Conservation (phyloP, 1,140 invertebrate species). For the Drosophila bipectinata region DNA sequence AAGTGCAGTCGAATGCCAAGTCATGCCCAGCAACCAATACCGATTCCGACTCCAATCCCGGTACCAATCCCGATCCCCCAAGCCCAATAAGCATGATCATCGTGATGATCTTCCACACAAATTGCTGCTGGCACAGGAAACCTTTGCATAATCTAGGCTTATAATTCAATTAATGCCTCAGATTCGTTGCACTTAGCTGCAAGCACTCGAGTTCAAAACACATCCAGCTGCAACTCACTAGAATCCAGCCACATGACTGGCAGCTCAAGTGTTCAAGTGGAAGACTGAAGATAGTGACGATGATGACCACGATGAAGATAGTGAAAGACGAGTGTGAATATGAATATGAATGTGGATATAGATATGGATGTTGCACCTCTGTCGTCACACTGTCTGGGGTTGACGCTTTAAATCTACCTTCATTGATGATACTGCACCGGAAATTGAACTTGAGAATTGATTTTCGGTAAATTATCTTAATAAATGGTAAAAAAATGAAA, state of each 20-base stretch:
- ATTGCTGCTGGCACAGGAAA: conserved; percentile 76
- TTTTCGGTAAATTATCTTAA: conserved; percentile 39
- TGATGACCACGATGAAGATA: neutral
- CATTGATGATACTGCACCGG: conserved; percentile 61
- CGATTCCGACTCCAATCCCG: neutral
- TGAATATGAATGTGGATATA: neutral
- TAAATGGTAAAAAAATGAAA: conserved; percentile 2
- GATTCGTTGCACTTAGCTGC: conserved; percentile 71
- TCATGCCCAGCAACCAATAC: conserved; percentile 51
- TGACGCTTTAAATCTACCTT: conserved; percentile 51
- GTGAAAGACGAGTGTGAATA: neutral
- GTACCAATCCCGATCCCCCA: neutral
- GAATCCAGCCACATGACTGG: conserved; percentile 81
- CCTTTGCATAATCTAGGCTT: conserved; percentile 83
- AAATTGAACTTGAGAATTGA: conserved; percentile 54
- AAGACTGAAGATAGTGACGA: neutral
- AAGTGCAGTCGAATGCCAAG: conserved; percentile 73
- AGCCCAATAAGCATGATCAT: conserved; percentile 38
- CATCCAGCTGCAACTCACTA: conserved; percentile 62
- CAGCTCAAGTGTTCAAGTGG: conserved; percentile 55
- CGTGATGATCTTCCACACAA: conserved; percentile 65
- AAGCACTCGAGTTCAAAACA: conserved; percentile 41
- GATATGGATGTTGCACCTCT: conserved; percentile 8
- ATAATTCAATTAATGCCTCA: conserved; percentile 83
- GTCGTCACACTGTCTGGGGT: conserved; percentile 78